These are phyloP conservation scores for Dolichopus griseipennis DNA, from an alignment of 2,888 invertebrate species.

Conservation along the genomic window DNA sequence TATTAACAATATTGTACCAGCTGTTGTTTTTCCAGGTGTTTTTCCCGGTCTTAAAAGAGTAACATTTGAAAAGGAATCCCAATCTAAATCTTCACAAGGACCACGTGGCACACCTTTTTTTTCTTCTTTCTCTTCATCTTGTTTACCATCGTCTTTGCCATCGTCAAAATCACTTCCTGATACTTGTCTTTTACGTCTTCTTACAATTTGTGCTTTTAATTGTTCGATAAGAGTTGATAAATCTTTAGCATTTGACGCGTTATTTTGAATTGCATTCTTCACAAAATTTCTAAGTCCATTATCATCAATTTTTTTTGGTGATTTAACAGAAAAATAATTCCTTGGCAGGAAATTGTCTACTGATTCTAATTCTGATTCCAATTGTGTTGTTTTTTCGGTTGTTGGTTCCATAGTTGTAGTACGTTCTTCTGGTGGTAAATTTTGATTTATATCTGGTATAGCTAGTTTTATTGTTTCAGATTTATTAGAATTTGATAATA, in stretches of 20 bases:
- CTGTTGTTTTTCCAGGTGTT: constrained; percentile 61
- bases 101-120: constrained; percentile 42
- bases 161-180: constrained; percentile 14
- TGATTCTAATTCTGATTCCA: not conserved
- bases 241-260: constrained; percentile 16
- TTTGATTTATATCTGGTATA: constrained; percentile 30
- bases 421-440: constrained; percentile 21
- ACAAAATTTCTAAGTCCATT: constrained; percentile 8
- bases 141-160: constrained; percentile 27
- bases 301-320: not conserved
- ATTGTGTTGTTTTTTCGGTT: constrained; percentile 11
- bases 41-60: constrained; percentile 63
- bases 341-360: not conserved
- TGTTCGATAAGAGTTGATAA: constrained; percentile 30
- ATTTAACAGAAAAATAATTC: not conserved
- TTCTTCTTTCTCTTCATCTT: constrained; percentile 20
- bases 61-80: constrained; percentile 43
- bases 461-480: constrained; percentile 22
- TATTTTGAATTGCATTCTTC: constrained; percentile 12
- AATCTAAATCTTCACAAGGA: constrained; percentile 52
- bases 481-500: constrained; percentile 11
- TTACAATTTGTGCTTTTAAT: constrained; percentile 36
- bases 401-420: constrained; percentile 16
- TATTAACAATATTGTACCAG: constrained; percentile 66
- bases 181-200: constrained; percentile 28